These are phyloP conservation scores for Falco concolor DNA, from an alignment of 2,797 vertebrate species.

Conservation along the genomic window DNA sequence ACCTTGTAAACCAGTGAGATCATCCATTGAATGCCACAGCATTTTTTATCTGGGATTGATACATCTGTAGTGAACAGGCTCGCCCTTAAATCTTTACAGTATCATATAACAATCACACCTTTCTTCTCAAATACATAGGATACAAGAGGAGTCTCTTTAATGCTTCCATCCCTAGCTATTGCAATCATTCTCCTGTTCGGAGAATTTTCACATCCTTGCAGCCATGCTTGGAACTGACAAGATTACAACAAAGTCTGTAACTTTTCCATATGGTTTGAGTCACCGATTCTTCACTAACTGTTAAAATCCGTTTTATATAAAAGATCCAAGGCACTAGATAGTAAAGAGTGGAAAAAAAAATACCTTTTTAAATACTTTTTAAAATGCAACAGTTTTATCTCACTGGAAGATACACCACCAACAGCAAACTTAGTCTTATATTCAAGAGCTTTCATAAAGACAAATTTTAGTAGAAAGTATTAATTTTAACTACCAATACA, in stretches of 20 bases:
- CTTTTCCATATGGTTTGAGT: neutral
- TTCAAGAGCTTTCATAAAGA: neutral
- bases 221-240: neutral
- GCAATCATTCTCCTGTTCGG: neutral
- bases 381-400: neutral
- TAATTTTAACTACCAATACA: neutral
- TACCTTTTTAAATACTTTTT: neutral
- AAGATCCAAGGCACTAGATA: neutral
- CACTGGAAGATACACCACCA: neutral
- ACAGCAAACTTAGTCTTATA: neutral
- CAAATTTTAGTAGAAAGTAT: neutral
- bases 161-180: neutral
- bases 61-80: neutral
- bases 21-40: neutral
- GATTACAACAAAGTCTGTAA: neutral
- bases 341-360: neutral
- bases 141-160: neutral
- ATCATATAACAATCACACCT: accelerated
- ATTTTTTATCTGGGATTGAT: neutral
- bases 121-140: neutral
- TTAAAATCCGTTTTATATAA: neutral
- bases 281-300: neutral
- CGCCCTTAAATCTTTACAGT: neutral
- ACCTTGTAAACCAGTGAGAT: neutral
- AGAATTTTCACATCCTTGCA: neutral